Base-by-base conservation (phyloP, 64 coral and sea anemone species). In the Pocillopora verrucosa region DNA sequence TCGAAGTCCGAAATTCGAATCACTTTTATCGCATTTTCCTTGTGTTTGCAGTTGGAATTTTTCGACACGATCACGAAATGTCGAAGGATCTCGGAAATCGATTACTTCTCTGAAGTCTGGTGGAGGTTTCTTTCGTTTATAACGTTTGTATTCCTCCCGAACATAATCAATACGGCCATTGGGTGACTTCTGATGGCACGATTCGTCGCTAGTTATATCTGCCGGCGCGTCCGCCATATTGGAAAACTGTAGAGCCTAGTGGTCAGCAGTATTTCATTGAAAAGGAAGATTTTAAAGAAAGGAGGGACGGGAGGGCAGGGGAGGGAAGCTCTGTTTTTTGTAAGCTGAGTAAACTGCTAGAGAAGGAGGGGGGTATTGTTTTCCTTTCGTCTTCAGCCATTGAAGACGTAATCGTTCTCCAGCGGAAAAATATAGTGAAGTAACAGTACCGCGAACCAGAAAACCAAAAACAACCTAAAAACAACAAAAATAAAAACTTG, bases 81-180 rank as follows among this genome's bases (percentile, higher is more conserved):
- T 90, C 7, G 56, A 76, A 1, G 88, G 86, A 84, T 98, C 90
- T 77, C 91, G 80, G 17, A 98, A 98, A 75, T 98, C 91, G 76
- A 98, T 93, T 4, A 98, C 96, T 91, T 95, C 93, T 30, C 78
- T 88, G 75, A 98, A 93, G 59, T 98, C 93, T 16, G 96, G 96
- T 41, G 96, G 96, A 36, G 96, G 93, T 60, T 90, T 93, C 61
- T 92, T 95, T 74, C 74, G 89, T 75, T 98, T 98, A 80, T 95
- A 98, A 26, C 90, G 93, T 41, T 98, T 98, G 74, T 98, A 95
- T 51, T 94, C 96, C 88, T 98, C 80, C 25, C 96, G 93, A 78
- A 98, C 90, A 41, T 82, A 79, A 34, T 96, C 94, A 61, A 76
- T 30, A 2, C 70, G 77, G 10, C 30, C 17, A n/a, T 22, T 73